phyloP scores from a whole-genome alignment of 2,888 invertebrate species.

The Drosophila monieri region DNA sequence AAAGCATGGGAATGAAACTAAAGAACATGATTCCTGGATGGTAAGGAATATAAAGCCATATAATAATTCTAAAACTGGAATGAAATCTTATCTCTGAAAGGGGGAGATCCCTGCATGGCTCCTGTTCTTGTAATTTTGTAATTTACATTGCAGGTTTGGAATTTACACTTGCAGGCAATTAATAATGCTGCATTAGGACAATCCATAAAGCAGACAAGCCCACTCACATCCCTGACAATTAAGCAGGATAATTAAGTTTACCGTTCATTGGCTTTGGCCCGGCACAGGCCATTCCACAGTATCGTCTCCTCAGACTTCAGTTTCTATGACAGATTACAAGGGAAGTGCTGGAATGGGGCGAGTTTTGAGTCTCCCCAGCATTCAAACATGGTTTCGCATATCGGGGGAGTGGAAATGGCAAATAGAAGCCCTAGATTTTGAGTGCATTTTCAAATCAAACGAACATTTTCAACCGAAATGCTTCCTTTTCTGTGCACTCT shows the following conservation, averaged over 20 bases:
- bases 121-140: slow-evolving; percentile 69
- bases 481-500: slow-evolving; percentile 13
- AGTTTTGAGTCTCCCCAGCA: background rate
- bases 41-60: background rate
- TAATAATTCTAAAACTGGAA: background rate
- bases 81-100: background rate
- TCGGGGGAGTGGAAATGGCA: slow-evolving; percentile 48
- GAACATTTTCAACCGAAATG: slow-evolving; percentile 39
- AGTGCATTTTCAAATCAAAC: slow-evolving; percentile 71
- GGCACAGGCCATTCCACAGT: slow-evolving; percentile 3
- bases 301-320: slow-evolving; percentile 15
- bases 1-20: slow-evolving; percentile 15
- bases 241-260: slow-evolving; percentile 82
- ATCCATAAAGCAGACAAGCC: slow-evolving; percentile 58
- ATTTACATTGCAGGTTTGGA: slow-evolving; percentile 75
- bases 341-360: slow-evolving; percentile 5
- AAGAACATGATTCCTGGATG: background rate
- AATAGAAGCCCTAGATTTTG: slow-evolving; percentile 40
- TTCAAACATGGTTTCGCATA: slow-evolving; percentile 59
- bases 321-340: slow-evolving; percentile 67
- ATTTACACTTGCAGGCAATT: slow-evolving; percentile 82
- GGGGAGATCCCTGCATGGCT: background rate
- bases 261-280: slow-evolving; percentile 75
- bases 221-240: slow-evolving; percentile 69
- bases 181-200: slow-evolving; percentile 81